Base-by-base conservation (phyloP, 2,888 invertebrate genomes). In the Aproaerema taeniolella region DNA sequence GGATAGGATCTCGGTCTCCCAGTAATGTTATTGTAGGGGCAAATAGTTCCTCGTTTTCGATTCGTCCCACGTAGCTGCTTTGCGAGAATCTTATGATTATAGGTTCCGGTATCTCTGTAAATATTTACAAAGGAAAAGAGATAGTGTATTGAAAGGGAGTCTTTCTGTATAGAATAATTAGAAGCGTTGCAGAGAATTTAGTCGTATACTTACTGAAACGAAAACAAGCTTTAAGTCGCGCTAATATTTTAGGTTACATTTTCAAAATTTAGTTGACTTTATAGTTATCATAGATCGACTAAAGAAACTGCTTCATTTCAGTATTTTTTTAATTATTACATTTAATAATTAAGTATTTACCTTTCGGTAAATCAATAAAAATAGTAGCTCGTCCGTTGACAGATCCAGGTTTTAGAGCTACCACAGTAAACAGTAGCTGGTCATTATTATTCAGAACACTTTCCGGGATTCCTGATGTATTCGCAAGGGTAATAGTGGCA, bases 301-400 rank as follows among this genome's bases (percentile, higher is more conserved):
- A n/a, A n/a, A n/a, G n/a, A n/a, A n/a, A n/a, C n/a, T n/a, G n/a
- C n/a, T n/a, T n/a, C n/a, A n/a, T n/a, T n/a, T n/a, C n/a, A n/a
- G n/a, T n/a, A n/a, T n/a, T n/a, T n/a, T n/a, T n/a, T n/a, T n/a
- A n/a, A n/a, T n/a, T n/a, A n/a, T n/a, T n/a, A n/a, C n/a, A n/a
- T n/a, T n/a, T n/a, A n/a, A n/a, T n/a, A n/a, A n/a, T n/a, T n/a
- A n/a, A n/a, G n/a, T 31, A 30, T 7, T 36, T 53, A 70, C 68
- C 65, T 58, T 52, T 66, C 12, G 53, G 53, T 38, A 72, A 45
- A 32, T 54, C 52, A 24, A 70, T 62, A 7, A 53, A 57, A 39
- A 71, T 59, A 5, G 53, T 57, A 13, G 72, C 50, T 33, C 47
- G 50, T 15, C 55, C 62, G 33, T 15, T 39, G 12, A 34, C 17